Conservation (phyloP, 2,797 vertebrate species). For the Neostethus bicornis region DNA sequence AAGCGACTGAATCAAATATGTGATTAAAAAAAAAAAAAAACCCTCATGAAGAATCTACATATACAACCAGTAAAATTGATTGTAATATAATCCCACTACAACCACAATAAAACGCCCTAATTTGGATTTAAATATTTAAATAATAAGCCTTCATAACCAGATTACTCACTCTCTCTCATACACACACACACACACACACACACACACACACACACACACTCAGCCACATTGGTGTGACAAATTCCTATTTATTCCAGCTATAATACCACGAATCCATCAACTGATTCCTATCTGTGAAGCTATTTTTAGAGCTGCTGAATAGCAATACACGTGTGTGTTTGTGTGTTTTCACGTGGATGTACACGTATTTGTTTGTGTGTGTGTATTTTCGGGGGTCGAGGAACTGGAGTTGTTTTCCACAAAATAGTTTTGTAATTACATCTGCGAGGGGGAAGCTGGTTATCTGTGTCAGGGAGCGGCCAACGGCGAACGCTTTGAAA, state of each 20-base stretch:
- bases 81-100: no score
- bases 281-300: conserved; percentile 59
- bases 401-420: conserved; percentile 67
- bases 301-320: conserved; percentile 58
- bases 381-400: conserved; percentile 38
- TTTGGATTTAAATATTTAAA: no score
- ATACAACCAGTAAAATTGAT: no score
- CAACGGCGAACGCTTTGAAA: conserved; percentile 80
- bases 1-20: no score
- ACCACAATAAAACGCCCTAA: no score
- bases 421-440: conserved; percentile 81
- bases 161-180: conserved; percentile 22
- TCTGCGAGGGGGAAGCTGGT: conserved; percentile 75
- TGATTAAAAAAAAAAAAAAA: no score
- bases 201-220: conserved; percentile 3
- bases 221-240: no score
- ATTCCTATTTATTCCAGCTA: conserved; percentile 55
- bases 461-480: conserved; percentile 74
- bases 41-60: no score
- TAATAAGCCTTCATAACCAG: conserved; percentile 2
- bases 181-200: conserved; percentile 3
- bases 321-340: conserved; percentile 25
- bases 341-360: conserved; percentile 44
- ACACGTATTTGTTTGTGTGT: conserved; percentile 9
- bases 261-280: conserved; percentile 54